phyloP scores from a whole-genome alignment of 2,888 invertebrate species.

The Metallyticus violacea region DNA sequence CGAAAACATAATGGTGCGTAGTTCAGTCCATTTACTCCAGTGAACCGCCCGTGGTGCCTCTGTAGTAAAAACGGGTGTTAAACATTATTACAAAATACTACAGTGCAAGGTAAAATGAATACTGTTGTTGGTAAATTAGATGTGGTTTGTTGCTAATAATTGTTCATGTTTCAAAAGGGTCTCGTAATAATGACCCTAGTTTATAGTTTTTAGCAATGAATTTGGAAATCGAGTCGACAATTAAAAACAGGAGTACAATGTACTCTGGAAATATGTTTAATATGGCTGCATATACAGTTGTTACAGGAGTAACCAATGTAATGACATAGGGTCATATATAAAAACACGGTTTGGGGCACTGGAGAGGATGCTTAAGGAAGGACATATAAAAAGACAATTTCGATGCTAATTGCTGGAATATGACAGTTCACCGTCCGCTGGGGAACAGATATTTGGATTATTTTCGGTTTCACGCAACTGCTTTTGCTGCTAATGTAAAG shows the following conservation, averaged over 20 bases:
- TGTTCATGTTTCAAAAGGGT: background rate
- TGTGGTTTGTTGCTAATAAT: background rate
- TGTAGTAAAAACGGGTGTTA: too few relatives aligned
- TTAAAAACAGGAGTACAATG: background rate
- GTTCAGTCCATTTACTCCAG: background rate
- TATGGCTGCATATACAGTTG: too few relatives aligned
- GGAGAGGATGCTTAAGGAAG: too few relatives aligned
- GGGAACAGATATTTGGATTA: background rate
- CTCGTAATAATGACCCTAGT: too few relatives aligned
- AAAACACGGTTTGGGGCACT: background rate
- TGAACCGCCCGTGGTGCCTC: too few relatives aligned
- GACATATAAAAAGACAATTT: background rate
- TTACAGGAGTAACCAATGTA: background rate
- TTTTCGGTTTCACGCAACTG: background rate
- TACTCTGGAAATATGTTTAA: background rate
- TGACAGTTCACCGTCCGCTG: background rate
- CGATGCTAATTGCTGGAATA: conserved; percentile 1
- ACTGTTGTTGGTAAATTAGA: background rate
- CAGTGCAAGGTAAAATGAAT: background rate
- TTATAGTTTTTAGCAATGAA: background rate
- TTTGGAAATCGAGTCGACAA: background rate
- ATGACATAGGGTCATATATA: background rate
- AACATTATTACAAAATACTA: too few relatives aligned
- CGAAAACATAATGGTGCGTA: background rate
- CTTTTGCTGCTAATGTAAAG: background rate